Evolutionary conservation across 2,797 vertebrate genomes (phyloP).

Genomic region (Potorous gilbertii): DNA sequence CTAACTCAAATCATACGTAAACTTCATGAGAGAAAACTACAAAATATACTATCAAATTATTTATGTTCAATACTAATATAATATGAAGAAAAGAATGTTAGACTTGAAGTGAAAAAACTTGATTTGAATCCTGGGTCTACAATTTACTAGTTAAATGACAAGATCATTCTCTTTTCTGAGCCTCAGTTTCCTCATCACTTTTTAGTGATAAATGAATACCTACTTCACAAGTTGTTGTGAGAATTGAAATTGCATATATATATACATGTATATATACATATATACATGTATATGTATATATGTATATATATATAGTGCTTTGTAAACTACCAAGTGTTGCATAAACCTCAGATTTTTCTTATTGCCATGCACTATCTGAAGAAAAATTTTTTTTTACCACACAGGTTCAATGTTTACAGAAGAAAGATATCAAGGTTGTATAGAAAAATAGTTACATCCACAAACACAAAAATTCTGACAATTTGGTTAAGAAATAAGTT

Average conservation of each 20-base stretch:
- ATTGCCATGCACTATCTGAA: neutral
- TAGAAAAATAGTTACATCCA: neutral
- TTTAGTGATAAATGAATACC: neutral
- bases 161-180: neutral
- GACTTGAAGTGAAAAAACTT: neutral
- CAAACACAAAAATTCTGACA: neutral
- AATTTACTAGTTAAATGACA: neutral
- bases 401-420: neutral
- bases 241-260: neutral
- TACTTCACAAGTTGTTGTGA: neutral
- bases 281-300: too few species aligned
- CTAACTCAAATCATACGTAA: constrained; percentile 1
- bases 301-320: neutral
- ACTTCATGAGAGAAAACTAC: constrained; percentile 4
- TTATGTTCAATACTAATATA: neutral
- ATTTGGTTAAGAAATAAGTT: constrained; percentile 12
- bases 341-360: neutral
- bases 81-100: neutral
- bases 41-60: neutral
- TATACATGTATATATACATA: too few species aligned
- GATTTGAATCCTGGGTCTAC: neutral
- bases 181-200: neutral
- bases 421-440: constrained; percentile 17
- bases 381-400: neutral
- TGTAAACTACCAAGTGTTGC: neutral